Conservation (phyloP, 2,888 invertebrate species). For the Andricus quercusramuli region DNA sequence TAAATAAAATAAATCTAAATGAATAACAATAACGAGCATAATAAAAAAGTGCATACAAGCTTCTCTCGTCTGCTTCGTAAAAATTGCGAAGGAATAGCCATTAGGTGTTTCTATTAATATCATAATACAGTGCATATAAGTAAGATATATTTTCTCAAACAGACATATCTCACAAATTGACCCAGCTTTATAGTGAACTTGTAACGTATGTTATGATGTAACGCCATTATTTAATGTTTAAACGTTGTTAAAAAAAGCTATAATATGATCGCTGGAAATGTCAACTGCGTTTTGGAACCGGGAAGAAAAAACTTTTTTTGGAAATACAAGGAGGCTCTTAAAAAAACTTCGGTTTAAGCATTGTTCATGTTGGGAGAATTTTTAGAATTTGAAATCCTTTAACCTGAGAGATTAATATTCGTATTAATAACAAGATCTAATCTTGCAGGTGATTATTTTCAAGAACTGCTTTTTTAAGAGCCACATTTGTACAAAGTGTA, state of each 20-base stretch:
- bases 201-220: constrained; percentile 46
- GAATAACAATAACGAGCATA: constrained; percentile 22
- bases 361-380: background rate
- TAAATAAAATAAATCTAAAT: constrained; percentile 17
- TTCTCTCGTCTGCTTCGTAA: constrained; percentile 58
- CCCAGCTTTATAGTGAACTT: constrained; percentile 68
- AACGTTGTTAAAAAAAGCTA: constrained; percentile 55
- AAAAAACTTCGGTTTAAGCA: constrained; percentile 5
- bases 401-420: background rate
- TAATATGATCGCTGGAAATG: constrained; percentile 25
- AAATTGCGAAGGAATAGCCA: constrained; percentile 54
- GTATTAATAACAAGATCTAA: background rate
- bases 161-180: constrained; percentile 74
- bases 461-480: background rate
- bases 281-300: constrained; percentile 39
- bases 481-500: background rate
- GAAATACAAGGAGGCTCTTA: constrained; percentile 40
- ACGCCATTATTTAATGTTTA: constrained; percentile 46
- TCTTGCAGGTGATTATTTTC: background rate
- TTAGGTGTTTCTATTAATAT: constrained; percentile 60
- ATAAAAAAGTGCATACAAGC: constrained; percentile 50
- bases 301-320: constrained; percentile 8
- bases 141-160: constrained; percentile 72
- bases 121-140: constrained; percentile 53
- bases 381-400: background rate